Evolutionary conservation across 2,888 invertebrate species (phyloP).

Genomic region (Hirtodrosophila confusa): DNA sequence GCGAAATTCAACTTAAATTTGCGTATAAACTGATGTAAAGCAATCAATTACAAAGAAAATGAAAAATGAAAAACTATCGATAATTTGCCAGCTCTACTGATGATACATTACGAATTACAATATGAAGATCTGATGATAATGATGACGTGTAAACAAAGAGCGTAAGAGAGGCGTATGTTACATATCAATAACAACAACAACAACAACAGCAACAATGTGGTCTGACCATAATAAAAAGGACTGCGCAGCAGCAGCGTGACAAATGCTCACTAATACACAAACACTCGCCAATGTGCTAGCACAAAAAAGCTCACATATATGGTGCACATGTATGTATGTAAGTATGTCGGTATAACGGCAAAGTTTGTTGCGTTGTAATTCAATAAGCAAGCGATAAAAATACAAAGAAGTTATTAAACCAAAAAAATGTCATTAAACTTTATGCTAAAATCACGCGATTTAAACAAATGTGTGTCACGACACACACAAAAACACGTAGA

Average conservation of each 20-base stretch:
- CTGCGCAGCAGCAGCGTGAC: slow-evolving; percentile 15
- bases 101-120: neutral
- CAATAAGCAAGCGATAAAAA: slow-evolving; percentile 22
- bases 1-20: too few species aligned
- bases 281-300: neutral
- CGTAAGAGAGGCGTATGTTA: slow-evolving; percentile 15
- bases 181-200: slow-evolving; percentile 12
- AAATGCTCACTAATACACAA: slow-evolving; percentile 3
- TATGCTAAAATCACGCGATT: slow-evolving; percentile 44
- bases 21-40: too few species aligned
- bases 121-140: slow-evolving; percentile 13
- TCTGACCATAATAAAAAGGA: slow-evolving; percentile 31
- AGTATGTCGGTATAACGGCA: neutral
- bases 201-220: slow-evolving; percentile 31
- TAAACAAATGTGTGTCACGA: slow-evolving; percentile 38
- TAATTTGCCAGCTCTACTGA: neutral
- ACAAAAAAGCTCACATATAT: slow-evolving; percentile 6
- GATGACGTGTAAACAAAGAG: slow-evolving; percentile 37
- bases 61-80: too few species aligned
- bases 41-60: too few species aligned
- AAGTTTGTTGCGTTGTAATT: slow-evolving; percentile 13
- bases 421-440: slow-evolving; percentile 48
- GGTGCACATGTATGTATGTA: neutral
- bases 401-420: slow-evolving; percentile 6
- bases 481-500: slow-evolving; percentile 3